phyloP scores from a whole-genome alignment of 2,888 invertebrate genomes.

The Tenthredo livida region DNA sequence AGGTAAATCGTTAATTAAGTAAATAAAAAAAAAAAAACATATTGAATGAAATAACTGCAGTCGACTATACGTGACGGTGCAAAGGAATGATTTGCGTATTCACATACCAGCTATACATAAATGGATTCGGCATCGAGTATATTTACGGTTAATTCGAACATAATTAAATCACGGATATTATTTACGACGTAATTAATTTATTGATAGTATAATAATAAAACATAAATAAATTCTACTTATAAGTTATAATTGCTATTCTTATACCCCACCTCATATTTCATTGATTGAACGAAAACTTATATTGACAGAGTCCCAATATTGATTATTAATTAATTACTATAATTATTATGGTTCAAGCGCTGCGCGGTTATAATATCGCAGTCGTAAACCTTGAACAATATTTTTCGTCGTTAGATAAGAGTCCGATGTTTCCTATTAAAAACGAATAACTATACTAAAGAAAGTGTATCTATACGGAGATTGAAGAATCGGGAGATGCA shows the following conservation, averaged over 20 bases:
- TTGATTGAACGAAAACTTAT: background rate
- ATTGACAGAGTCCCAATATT: background rate
- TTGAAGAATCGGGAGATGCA: background rate
- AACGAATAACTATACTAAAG: background rate
- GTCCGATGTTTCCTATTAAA: conserved; percentile 13
- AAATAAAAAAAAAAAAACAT: no score
- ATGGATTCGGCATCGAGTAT: background rate
- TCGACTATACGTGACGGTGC: background rate
- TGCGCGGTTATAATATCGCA: background rate
- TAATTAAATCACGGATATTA: background rate
- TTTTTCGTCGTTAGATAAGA: conserved; percentile 16
- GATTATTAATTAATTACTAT: conserved; percentile 27
- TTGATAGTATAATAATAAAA: background rate
- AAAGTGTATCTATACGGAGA: conserved; percentile 5
- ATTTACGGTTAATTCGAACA: background rate
- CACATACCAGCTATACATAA: background rate
- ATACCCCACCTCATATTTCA: background rate
- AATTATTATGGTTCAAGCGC: background rate
- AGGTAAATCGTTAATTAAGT: background rate
- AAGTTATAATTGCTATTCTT: no score
- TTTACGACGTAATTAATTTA: background rate
- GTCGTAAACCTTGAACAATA: conserved; percentile 11
- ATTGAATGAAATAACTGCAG: background rate
- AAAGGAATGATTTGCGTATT: background rate
- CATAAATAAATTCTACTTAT: no score